A percentile compares a stretch with the other conserved stretches of the same genome.
Evolutionary conservation across 23 tunicate genomes (phyloP).

Genomic region (Oikopleura dioica): DNA sequence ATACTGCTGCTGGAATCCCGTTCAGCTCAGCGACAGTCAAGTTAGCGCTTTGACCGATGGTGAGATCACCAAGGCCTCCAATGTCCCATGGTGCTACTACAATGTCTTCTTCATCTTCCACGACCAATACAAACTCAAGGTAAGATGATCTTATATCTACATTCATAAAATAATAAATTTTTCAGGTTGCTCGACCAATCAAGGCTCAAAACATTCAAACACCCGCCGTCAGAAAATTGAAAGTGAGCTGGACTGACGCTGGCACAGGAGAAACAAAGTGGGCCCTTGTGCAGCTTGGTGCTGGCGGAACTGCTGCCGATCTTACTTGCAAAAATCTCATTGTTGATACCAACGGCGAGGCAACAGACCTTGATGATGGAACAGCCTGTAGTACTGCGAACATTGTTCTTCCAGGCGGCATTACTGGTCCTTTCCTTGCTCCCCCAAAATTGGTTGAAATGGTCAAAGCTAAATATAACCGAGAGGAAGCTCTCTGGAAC

Average conservation of each 20-base stretch:
- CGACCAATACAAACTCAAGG: conserved; percentile 15
- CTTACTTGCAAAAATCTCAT: too few species aligned
- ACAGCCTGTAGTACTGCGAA: not conserved
- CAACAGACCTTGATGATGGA: too few species aligned
- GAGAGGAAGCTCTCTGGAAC: not conserved
- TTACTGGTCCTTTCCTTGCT: too few species aligned
- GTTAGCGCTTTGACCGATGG: conserved; percentile 34
- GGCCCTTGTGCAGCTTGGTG: not conserved
- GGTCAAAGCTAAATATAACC: too few species aligned
- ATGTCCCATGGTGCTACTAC: conserved; percentile 97
- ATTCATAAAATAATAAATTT: too few species aligned
- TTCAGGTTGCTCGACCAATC: conserved; percentile 10
- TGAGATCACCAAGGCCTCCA: conserved; percentile 31
- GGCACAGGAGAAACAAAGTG: not conserved
- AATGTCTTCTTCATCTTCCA: conserved; percentile 78
- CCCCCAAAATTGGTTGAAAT: too few species aligned
- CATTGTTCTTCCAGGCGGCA: not conserved
- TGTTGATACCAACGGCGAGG: too few species aligned
- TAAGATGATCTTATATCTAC: too few species aligned
- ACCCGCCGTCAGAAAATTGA: not conserved
- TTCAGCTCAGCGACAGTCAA: conserved; percentile 55
- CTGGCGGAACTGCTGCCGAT: not conserved
- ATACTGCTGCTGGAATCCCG: conserved; percentile 92
- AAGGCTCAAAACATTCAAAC: not conserved
- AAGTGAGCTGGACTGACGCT: too few species aligned